Conservation (phyloP, 2,113 vertebrate species). For the Aegithalos caudatus region DNA sequence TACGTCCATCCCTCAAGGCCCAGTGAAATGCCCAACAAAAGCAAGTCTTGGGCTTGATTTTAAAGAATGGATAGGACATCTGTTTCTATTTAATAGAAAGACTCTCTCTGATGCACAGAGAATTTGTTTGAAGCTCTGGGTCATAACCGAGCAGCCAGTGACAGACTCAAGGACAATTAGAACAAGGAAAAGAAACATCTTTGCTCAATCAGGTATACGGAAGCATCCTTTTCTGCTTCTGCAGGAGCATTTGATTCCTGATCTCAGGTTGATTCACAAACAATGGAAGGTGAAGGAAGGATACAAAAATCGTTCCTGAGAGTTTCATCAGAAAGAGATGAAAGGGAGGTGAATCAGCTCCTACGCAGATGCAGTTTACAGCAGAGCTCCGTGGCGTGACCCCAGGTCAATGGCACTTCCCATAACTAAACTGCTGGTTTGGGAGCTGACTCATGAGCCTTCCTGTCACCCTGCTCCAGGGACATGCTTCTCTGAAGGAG, state of each 20-base stretch:
- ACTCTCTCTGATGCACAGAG: neutral
- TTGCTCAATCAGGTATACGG: neutral
- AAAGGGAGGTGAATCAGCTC: slow-evolving; percentile 41
- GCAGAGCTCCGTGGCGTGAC: neutral
- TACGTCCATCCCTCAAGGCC: neutral
- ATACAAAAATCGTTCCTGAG: neutral
- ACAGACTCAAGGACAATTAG: neutral
- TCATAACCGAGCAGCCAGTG: neutral
- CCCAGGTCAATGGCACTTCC: neutral
- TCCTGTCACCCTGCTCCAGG: neutral
- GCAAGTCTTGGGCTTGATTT: neutral
- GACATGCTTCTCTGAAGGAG: neutral
- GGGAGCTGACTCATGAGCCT: neutral
- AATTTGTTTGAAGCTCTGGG: neutral
- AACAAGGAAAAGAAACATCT: neutral
- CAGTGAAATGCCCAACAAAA: neutral
- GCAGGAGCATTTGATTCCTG: neutral
- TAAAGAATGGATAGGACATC: neutral
- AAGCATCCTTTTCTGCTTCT: neutral
- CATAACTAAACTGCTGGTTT: neutral
- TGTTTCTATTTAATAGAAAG: neutral
- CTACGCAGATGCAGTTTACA: slow-evolving; percentile 34
- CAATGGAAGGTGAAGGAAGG: neutral
- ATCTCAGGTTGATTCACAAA: neutral
- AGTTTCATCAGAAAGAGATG: neutral